Evolutionary conservation across 2,797 vertebrate genomes (phyloP), one percentile per base, ranked within the genome.

Genomic region (Columba guinea): DNA sequence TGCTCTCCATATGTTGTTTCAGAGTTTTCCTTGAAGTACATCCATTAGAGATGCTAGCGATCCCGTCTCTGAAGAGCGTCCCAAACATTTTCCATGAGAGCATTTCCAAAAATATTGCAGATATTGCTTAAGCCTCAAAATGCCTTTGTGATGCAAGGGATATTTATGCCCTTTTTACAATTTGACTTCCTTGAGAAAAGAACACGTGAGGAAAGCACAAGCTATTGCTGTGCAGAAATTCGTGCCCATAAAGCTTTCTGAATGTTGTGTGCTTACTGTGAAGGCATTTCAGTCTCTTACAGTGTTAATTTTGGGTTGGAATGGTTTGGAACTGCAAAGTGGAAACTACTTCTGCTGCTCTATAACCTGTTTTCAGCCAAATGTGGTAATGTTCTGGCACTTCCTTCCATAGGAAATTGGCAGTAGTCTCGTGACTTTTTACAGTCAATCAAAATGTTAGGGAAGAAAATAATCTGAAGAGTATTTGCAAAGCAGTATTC

Each of bases 1-100:
- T 75, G 41, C 64, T 83, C 73, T 94, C 81, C 84, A 78, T 93
- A 85, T 94, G 94, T 78, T 89, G 62, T 89, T 93, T 80, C 67
- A 49, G 44, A 82, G 30, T 83, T 90, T 87, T 93, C 46, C 32
- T 58, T 93, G 44, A 87, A 94, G 80, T 87, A 46, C 30, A 7
- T 82, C 88, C 24, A 39, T 91, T 87, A 90, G 74, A 67, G 56
- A 88, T 84, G 46, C 32, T 87, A 76, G 24, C 76, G 35, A 22
- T 94, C 3, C 49, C 76, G 28, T 84, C 77, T 95, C 70, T 7
- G 5, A 74, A 87, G 79, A 60, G 10, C 41, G 13, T 82, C 60
- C 82, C 64, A 82, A 69, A 73, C 23, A 63, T 84, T 89, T 88
- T 91, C 39, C 3, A 3, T 81, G 16, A 76, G 15, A 87, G 19